Base-by-base conservation (phyloP, 1,140 invertebrate species). In the Drosophila parvula region DNA sequence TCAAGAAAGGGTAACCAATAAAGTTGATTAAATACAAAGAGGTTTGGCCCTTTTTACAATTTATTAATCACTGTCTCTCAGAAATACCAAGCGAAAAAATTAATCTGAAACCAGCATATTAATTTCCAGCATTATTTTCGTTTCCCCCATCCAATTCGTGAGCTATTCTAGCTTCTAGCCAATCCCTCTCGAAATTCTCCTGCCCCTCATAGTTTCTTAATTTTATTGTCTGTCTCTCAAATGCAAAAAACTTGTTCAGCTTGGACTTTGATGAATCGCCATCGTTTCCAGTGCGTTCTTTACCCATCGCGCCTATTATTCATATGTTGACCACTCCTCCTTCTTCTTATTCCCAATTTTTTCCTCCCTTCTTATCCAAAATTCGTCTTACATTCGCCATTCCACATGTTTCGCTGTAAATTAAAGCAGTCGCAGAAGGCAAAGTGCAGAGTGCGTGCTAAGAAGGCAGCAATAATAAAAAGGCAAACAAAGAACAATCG, bases 211-310 rank as follows among this genome's bases (percentile, higher is more conserved):
- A 56, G 36, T 58, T 50, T 48, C 58, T 57, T 55, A 38, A 64
- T 65, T 76, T 60, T 63, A 44, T 74, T 78, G 51, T 83, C 43
- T 57, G 43, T 78, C 67, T 79, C 74, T 78, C 28, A 89, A 89
- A 88, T 89, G 84, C 84, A 84, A 89, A 89, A 88, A 89, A 89
- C 80, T 89, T 89, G 84, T 89, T 88, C 81, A 61, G 63, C 56
- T 67, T 70, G 84, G 84, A 89, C 84, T 89, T 89, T 89, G 84
- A 89, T 89, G 84, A 89, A 89, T 89, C 69, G 84, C 84, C 80
- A 83, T 58, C 65, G 28, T 76, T 81, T 83, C 67, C 38, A 78
- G 75, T 81, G 79, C 70, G 75, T 82, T 74, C 44, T 45, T 60
- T 58, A 32, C 47, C 63, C 63, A 47, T 9, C 27, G 30, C 47